Conservation (phyloP, 2,113 vertebrate genomes). For the Clarias macrocephalus region DNA sequence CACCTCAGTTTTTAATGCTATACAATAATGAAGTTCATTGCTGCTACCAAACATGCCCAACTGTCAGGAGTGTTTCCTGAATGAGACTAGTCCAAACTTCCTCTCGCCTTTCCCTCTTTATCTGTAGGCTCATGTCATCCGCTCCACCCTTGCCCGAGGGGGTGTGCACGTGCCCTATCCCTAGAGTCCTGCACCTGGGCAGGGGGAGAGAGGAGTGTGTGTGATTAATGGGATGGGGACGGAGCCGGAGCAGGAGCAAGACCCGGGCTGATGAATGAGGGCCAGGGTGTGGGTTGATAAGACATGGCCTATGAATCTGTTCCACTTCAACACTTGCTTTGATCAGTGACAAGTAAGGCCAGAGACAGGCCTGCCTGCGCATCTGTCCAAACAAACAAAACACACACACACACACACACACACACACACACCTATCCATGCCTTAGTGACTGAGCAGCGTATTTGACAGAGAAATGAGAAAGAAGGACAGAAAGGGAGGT, state of each 20-base stretch:
- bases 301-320: slow-evolving; percentile 95
- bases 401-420: not conserved
- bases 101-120: slow-evolving; percentile 15
- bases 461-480: slow-evolving; percentile 18
- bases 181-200: slow-evolving; percentile 93
- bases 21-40: not conserved
- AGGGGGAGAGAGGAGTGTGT: slow-evolving; percentile 57
- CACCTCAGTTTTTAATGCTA: slow-evolving; percentile 1
- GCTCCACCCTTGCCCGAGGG: slow-evolving; percentile 50
- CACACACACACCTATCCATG: not conserved
- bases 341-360: slow-evolving; percentile 90
- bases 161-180: slow-evolving; percentile 69
- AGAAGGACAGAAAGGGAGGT: slow-evolving; percentile 58
- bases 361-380: slow-evolving; percentile 82
- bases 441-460: slow-evolving; percentile 35
- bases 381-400: slow-evolving; percentile 91
- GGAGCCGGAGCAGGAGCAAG: slow-evolving; percentile 83
- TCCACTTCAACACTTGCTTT: slow-evolving; percentile 92
- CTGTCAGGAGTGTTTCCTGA: slow-evolving; percentile 17
- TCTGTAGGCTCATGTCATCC: slow-evolving; percentile 37
- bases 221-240: slow-evolving; percentile 93
- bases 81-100: slow-evolving; percentile 25
- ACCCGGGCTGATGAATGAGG: slow-evolving; percentile 85
- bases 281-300: slow-evolving; percentile 85
- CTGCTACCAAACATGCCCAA: not conserved